Base-by-base conservation (phyloP, 2,113 vertebrate species). In the Sorex fumeus region DNA sequence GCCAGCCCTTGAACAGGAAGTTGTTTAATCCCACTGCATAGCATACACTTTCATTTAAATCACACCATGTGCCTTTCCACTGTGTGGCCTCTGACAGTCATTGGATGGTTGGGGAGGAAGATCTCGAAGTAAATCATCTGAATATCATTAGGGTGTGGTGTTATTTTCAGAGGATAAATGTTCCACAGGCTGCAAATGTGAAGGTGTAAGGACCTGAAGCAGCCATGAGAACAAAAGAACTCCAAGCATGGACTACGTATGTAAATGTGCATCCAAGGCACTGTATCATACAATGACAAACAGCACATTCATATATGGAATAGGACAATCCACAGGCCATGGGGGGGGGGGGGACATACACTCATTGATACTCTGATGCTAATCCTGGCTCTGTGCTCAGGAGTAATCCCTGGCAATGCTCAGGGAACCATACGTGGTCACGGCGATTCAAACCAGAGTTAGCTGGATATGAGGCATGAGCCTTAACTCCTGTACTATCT, bases 1-100 rank as follows among this genome's bases (percentile, higher is more conserved):
- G 4, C 53, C 53, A 4, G 53, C 13, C 13, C 53, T 53, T 23
- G 27, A 64, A 64, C 23, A 64, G 57, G 9, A 18, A 60, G 57
- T 60, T 60, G 4, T 60, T 21, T 53, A 53, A 53, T 53, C 21
- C 60, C 60, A 64, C 25, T 19, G 21, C 60, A 21, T 53, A 53
- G 9, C 62, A 64, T 64, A 64, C 27, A 96, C 84, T 74, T 93
- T 57, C 84, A 40, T 81, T 96, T 91, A 96, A 96, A 91, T 79
- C 28, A 84, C 34, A 74, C 62, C 43, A 45, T 1, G 13, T 87
- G 45, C 69, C 72, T 94, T 96, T 95, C 90, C 36, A 69, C 45
- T 60, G 78, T 67, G 34, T 36, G 87, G n/a, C 70, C 25, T 64
- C 40, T 62, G 53, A 75, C 8, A 57, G 72, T 62, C 74, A 71